Percentiles rank a stretch among this genome's conserved stretches.
phyloP scores from a whole-genome alignment of 35 echinoderm and acorn worm species.

The Apostichopus japonicus region DNA sequence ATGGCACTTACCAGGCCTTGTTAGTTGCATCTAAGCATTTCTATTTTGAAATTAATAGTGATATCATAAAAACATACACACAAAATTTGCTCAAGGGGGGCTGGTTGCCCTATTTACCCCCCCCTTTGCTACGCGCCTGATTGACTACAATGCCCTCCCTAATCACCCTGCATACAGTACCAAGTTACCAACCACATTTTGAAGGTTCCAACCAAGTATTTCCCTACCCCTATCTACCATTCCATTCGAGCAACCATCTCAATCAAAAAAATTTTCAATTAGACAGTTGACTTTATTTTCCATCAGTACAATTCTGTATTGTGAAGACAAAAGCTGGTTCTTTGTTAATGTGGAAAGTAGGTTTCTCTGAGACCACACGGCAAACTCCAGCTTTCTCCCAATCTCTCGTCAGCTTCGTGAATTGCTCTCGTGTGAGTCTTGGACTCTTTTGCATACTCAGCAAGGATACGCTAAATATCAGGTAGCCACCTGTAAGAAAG shows the following conservation, averaged over 20 bases:
- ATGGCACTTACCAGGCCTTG: too few species aligned
- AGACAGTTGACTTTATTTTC: background rate
- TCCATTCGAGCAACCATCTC: too few species aligned
- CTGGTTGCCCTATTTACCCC: too few species aligned
- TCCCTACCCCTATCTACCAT: too few species aligned
- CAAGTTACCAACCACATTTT: background rate
- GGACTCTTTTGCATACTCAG: conserved; percentile 20
- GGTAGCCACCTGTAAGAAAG: background rate
- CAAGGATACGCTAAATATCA: conserved; percentile 9
- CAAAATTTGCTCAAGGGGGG: too few species aligned
- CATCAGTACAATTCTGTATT: background rate
- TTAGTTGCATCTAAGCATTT: too few species aligned
- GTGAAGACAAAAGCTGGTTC: conserved; percentile 32
- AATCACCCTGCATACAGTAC: too few species aligned
- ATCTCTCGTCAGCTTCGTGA: background rate
- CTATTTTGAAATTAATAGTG: too few species aligned
- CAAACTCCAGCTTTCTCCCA: conserved; percentile 16
- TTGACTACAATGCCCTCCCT: too few species aligned
- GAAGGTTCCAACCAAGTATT: background rate
- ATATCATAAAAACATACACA: too few species aligned
- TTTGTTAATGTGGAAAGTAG: conserved; percentile 43
- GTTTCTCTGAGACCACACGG: background rate
- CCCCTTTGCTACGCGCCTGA: too few species aligned
- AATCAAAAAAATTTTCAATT: too few species aligned
- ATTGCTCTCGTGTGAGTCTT: background rate